Evolutionary conservation across 2,113 vertebrate genomes (phyloP), one percentile per base, ranked within the genome.

Genomic region (Myotis brandtii): DNA sequence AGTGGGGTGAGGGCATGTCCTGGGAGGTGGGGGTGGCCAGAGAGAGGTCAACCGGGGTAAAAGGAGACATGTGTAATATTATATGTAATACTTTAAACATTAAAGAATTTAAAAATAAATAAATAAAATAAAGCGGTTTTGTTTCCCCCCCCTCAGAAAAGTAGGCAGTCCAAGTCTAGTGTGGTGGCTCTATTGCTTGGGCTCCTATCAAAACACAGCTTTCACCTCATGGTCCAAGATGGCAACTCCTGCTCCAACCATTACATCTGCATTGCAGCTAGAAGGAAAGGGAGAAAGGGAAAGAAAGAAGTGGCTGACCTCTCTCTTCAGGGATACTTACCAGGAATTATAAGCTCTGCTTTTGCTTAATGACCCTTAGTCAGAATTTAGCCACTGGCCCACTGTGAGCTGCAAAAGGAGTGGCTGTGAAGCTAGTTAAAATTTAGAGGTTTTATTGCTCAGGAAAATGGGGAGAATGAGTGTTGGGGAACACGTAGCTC

Each of bases 211-310:
- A 59, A 43, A 64, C 32, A 59, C 1, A 91, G 4, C 56, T 79
- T 67, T 23, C 4, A 62, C 54, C 59, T 94, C 67, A 7, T 72
- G 64, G 23, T 46, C 10, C 50, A 82, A 86, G 30, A 56, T 52
- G 18, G 34, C 23, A 20, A 62, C 66, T 89, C 23, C 83, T 56
- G 40, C 62, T 86, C 80, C 75, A 83, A 34, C 69, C 18, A 4
- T 95, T 77, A 77, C 20, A 73, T 93, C 67, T 89, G 34, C 89
- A 89, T 43, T 86, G 34, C 72, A 92, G 50, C 59, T 86, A 67
- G 46, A 70, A 82, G 18, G 27, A 48, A 67, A 56, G 66, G 52
- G 20, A 18, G 11, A 67, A 87, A 70, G 10, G 21, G 32, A 16
- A 64, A 83, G 80, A 75, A 86, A 94, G 62, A 76, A 64, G 48